These are phyloP conservation scores for Hypomecis atomaria DNA, from an alignment of 2,888 invertebrate species.

Conservation along the genomic window DNA sequence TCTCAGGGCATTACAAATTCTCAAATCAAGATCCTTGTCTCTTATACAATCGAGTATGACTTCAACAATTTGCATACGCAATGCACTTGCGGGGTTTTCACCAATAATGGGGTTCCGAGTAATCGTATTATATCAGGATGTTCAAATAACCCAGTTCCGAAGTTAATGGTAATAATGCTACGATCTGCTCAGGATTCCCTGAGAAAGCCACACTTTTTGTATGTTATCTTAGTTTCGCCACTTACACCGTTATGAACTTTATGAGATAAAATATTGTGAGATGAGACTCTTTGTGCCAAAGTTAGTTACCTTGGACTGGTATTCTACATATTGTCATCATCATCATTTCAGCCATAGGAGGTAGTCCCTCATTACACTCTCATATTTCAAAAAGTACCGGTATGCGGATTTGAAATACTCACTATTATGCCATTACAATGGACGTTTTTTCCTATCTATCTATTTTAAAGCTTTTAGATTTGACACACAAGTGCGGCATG, in stretches of 20 bases:
- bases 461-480: too few species aligned
- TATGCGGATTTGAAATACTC: too few species aligned
- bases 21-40: conserved; percentile 19
- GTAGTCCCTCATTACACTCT: too few species aligned
- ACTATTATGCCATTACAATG: too few species aligned
- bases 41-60: conserved; percentile 26
- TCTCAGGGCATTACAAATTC: conserved; percentile 5
- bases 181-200: conserved; percentile 60
- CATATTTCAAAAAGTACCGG: too few species aligned
- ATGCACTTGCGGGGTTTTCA: conserved; percentile 70
- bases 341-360: too few species aligned
- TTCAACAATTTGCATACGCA: conserved; percentile 66
- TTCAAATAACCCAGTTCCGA: conserved; percentile 64
- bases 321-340: too few species aligned
- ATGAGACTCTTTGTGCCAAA: not conserved
- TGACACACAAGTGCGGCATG: too few species aligned
- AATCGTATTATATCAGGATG: conserved; percentile 70
- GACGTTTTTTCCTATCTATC: too few species aligned
- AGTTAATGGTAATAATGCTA: conserved; percentile 48
- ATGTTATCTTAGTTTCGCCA: conserved; percentile 41
- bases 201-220: conserved; percentile 62
- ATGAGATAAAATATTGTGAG: not conserved
- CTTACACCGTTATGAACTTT: conserved; percentile 50
- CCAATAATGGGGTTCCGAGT: conserved; percentile 64
- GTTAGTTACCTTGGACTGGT: too few species aligned